Evolutionary conservation across 2,888 invertebrate genomes (phyloP).

Genomic region (Allygus modestus): DNA sequence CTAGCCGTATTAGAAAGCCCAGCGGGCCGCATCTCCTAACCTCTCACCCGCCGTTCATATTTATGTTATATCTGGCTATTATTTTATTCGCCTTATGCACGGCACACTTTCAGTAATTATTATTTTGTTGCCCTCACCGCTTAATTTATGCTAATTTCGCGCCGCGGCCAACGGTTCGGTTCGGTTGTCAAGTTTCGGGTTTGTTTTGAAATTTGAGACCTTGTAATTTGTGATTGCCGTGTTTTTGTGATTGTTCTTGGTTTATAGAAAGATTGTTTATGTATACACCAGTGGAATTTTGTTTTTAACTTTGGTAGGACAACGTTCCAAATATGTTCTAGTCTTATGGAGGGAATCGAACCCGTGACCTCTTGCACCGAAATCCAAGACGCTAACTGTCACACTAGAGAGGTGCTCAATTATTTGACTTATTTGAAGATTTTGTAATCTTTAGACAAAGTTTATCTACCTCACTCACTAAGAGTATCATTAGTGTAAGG

Average conservation of each 20-base stretch:
- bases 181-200: not conserved
- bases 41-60: constrained; percentile 43
- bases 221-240: not conserved
- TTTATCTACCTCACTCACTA: no score
- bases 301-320: no score
- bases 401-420: no score
- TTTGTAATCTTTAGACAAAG: no score
- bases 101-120: constrained; percentile 53
- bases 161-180: not conserved
- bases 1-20: constrained; percentile 17
- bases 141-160: constrained; percentile 50
- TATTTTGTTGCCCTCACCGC: constrained; percentile 6
- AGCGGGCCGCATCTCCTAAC: constrained; percentile 9
- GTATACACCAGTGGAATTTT: no score
- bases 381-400: no score
- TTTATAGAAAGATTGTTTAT: no score
- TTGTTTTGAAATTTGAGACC: constrained; percentile 29
- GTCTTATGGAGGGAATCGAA: no score
- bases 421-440: no score
- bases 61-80: constrained; percentile 53
- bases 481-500: no score
- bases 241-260: not conserved
- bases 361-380: no score
- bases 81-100: constrained; percentile 50
- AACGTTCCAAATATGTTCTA: no score